A percentile compares a stretch with the other conserved stretches of the same genome.
These are phyloP conservation scores for Lytechinus pictus DNA, from an alignment of 35 echinoderm and acorn worm species.

Conservation along the genomic window DNA sequence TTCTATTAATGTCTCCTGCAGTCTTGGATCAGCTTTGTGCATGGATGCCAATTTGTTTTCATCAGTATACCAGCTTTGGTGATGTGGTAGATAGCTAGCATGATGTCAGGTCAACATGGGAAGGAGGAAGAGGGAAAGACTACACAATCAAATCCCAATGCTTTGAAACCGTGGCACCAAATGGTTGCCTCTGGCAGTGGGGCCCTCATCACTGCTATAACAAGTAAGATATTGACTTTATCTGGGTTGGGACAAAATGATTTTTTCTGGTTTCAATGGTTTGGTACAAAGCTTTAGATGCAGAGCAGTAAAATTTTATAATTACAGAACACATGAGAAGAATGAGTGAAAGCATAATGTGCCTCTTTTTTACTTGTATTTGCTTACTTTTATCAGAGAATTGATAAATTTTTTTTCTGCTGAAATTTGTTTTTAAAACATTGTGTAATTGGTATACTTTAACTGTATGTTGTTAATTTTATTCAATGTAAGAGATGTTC, in stretches of 20 bases:
- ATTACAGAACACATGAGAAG: neutral
- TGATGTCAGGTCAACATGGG: neutral
- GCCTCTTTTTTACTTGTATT: neutral
- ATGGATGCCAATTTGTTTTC: neutral
- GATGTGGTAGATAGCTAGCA: neutral
- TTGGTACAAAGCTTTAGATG: neutral
- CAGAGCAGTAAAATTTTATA: neutral
- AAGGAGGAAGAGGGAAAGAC: neutral
- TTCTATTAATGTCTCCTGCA: neutral
- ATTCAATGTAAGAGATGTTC: neutral
- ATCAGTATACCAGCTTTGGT: neutral
- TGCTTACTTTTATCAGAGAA: neutral
- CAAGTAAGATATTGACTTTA: slow-evolving; percentile 64
- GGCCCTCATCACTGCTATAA: slow-evolving; percentile 74
- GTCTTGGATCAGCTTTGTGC: neutral
- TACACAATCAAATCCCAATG: neutral
- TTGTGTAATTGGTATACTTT: neutral
- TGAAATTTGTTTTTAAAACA: neutral
- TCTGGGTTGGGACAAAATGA: no score
- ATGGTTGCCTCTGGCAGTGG: slow-evolving; percentile 82
- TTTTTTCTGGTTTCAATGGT: neutral
- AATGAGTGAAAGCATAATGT: neutral
- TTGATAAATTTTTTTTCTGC: neutral
- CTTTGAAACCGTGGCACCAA: slow-evolving; percentile 76
- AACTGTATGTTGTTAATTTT: neutral